These are phyloP conservation scores for Oikopleura albicans DNA, from an alignment of 23 tunicate genomes.

Conservation along the genomic window DNA sequence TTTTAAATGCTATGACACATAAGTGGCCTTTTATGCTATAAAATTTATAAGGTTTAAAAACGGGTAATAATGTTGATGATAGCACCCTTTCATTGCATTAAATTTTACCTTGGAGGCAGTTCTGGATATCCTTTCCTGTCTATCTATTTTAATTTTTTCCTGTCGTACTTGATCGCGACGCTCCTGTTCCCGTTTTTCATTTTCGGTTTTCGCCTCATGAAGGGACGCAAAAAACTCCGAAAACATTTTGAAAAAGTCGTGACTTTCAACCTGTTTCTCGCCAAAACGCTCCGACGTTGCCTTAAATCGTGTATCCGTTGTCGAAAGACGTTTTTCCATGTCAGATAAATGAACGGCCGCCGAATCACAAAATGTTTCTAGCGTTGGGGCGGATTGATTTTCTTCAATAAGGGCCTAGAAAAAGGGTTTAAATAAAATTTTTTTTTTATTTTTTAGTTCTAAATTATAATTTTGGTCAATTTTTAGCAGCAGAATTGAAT, in stretches of 20 bases:
- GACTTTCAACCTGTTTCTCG: neutral
- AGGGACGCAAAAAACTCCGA: neutral
- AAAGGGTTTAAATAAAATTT: neutral
- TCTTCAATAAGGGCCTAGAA: neutral
- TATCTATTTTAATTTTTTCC: neutral
- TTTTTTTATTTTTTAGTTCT: too few relatives aligned
- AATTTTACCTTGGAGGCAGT: neutral
- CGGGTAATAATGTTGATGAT: neutral
- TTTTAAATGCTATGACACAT: neutral
- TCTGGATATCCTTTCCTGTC: conserved; percentile 14
- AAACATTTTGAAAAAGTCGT: neutral
- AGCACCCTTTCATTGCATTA: neutral
- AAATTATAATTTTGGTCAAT: too few relatives aligned
- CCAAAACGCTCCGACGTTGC: neutral
- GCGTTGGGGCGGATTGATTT: neutral
- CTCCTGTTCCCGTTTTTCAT: neutral
- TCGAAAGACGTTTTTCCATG: neutral
- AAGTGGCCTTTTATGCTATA: neutral
- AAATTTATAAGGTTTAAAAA: neutral
- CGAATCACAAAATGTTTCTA: neutral
- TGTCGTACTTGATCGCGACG: neutral
- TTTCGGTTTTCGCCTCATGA: conserved; percentile 3
- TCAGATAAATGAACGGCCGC: neutral
- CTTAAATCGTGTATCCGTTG: neutral
- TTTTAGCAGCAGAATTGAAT: too few relatives aligned